Percentiles rank a stretch among this genome's conserved stretches.
These are phyloP conservation scores for Drosophila ustulata DNA, from an alignment of 2,888 invertebrate species.

Conservation along the genomic window DNA sequence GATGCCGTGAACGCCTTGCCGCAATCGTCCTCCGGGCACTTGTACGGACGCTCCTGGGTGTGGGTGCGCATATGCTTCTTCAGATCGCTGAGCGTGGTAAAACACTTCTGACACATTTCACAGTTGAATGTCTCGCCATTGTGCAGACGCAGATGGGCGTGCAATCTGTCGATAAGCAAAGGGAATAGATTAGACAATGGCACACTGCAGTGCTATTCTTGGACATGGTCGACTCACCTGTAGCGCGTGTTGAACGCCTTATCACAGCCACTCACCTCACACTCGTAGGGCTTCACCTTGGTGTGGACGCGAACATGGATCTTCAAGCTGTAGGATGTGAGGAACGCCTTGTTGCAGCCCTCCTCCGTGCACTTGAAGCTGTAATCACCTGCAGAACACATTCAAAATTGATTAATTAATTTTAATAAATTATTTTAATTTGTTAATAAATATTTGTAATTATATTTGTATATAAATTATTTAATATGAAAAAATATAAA, in stretches of 20 bases:
- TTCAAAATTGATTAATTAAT: too few species aligned
- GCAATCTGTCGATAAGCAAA: constrained; percentile 86
- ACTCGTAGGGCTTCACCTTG: constrained; percentile 95
- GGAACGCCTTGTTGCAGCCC: constrained; percentile 95
- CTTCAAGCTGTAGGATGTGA: constrained; percentile 97
- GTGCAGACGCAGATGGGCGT: constrained; percentile 96
- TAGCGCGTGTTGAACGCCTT: constrained; percentile 98
- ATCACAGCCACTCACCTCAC: constrained; percentile 92
- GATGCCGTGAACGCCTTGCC: constrained; percentile 97
- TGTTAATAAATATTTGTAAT: neutral
- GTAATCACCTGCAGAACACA: constrained; percentile 91
- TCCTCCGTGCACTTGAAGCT: constrained; percentile 95
- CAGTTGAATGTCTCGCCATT: constrained; percentile 98
- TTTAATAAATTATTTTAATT: too few species aligned
- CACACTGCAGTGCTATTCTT: constrained; percentile 13
- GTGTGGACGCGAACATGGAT: constrained; percentile 97
- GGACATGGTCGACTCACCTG: constrained; percentile 86
- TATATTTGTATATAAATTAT: too few species aligned
- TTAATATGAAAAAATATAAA: too few species aligned
- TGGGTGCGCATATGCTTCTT: constrained; percentile 97
- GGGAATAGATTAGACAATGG: constrained; percentile 32
- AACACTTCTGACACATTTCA: constrained; percentile 94
- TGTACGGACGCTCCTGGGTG: constrained; percentile 95
- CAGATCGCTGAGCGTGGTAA: constrained; percentile 96
- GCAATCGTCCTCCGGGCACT: constrained; percentile 93